These are phyloP conservation scores for Macaca nemestrina DNA, from an alignment of 2,113 vertebrate genomes.

Conservation along the genomic window DNA sequence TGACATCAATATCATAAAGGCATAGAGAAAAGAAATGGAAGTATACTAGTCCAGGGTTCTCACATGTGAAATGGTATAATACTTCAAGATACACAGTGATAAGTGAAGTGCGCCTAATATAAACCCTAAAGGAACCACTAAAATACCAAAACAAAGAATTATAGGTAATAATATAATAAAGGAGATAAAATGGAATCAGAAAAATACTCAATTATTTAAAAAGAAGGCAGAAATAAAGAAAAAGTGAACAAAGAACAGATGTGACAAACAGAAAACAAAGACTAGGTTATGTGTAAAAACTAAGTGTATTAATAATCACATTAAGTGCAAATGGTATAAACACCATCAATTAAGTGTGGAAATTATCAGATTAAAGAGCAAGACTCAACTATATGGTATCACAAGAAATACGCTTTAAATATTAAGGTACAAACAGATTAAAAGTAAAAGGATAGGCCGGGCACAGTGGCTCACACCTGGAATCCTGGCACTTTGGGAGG, in stretches of 20 bases:
- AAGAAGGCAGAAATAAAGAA: neutral
- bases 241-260: neutral
- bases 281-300: neutral
- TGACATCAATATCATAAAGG: neutral
- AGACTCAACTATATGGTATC: neutral
- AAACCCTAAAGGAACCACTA: neutral
- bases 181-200: neutral
- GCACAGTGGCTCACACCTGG: no score
- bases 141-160: neutral
- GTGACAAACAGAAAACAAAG: neutral
- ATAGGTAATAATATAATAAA: neutral
- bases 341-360: neutral
- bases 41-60: neutral
- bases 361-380: neutral
- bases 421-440: constrained; percentile 10
- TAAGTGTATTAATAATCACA: neutral
- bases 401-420: neutral
- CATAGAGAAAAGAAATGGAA: neutral
- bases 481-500: no score
- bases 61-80: neutral
- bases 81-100: neutral
- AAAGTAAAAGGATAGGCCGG: neutral
- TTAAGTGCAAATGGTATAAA: neutral
- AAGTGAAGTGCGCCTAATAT: neutral
- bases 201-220: neutral